Evolutionary conservation across 2,888 invertebrate species (phyloP), one percentile per base, ranked within the genome.

Genomic region (Branchipolynoe longqiensis): DNA sequence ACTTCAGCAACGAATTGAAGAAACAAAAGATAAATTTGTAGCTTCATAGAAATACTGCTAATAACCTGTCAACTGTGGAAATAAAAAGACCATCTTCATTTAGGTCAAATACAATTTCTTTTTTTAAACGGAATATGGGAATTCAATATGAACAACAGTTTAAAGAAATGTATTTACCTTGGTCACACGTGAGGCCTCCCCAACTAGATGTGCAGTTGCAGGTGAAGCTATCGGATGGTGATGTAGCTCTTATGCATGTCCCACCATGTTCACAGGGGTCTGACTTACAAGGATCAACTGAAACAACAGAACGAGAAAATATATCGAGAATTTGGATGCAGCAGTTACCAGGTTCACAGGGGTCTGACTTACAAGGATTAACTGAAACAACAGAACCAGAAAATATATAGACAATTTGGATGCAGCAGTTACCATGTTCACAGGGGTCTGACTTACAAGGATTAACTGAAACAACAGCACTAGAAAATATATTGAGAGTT

Each of bases 261-360:
- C 78, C 48, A 54, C 78, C 48, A 78, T 78, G 41, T 22, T 41
- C 2, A 78, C 78, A 78, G 12, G 78, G 78, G 41, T 18, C 14
- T 0, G 78, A 78, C 14, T 41, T 6, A 28, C 78, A 78, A 0
- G 78, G 78, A n/a, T 78, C 78, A 25, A 41, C 78, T 78, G 78
- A 28, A 40, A 40, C 6, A 14, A 58, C 6, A 69, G 12, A 69
- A 48, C 8, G 8, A 48, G 48, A 8, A 48, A 48, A 48, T 8
- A 48, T 8, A 8, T 48, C 48, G 8, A 48, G 8, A 48, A 8
- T 48, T 48, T 48, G n/a, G n/a, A n/a, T 12, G 28, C 54, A 78
- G 0, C 18, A 12, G 6, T 48, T 31, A 54, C 78, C 48, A 78
- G 41, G 41, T 22, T 41, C 2, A 78, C 78, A 78, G 12, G 78